A percentile compares a stretch with the other conserved stretches of the same genome.
Evolutionary conservation across 2,888 invertebrate genomes (phyloP).

Genomic region (Drosophila ezoana): DNA sequence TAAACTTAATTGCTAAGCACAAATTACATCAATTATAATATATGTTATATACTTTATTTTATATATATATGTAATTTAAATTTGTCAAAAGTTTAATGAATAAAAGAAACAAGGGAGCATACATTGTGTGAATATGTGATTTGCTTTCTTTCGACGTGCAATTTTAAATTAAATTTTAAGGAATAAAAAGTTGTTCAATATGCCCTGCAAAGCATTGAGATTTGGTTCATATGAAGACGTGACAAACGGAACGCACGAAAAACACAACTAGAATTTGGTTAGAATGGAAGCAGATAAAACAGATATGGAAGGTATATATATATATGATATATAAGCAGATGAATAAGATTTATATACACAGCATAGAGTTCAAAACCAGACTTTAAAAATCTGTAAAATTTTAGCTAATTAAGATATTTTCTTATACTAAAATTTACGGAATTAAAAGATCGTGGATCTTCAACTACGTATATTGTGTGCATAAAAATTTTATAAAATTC

Average conservation of each 20-base stretch:
- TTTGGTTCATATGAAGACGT: background rate
- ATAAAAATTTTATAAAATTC: background rate
- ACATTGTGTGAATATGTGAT: slow-evolving; percentile 23
- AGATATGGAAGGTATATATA: background rate
- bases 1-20: slow-evolving; percentile 42
- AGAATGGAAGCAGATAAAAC: background rate
- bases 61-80: slow-evolving; percentile 15
- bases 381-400: background rate
- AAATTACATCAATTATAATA: slow-evolving; percentile 26
- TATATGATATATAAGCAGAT: slow-evolving; percentile 3
- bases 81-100: slow-evolving; percentile 52
- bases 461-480: background rate
- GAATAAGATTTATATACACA: background rate
- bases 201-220: slow-evolving; percentile 24
- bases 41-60: slow-evolving; percentile 12
- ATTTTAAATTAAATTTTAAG: slow-evolving; percentile 17
- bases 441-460: background rate
- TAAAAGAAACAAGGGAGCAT: slow-evolving; percentile 47
- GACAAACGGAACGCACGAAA: slow-evolving; percentile 25
- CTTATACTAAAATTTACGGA: too few species aligned
- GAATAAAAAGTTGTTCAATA: slow-evolving; percentile 38
- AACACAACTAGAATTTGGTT: slow-evolving; percentile 1
- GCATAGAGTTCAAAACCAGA: too few species aligned
- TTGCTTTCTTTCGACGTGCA: slow-evolving; percentile 42
- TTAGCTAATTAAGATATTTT: background rate